phyloP scores from a whole-genome alignment of 1,140 invertebrate species.

The Lepidurus apus region DNA sequence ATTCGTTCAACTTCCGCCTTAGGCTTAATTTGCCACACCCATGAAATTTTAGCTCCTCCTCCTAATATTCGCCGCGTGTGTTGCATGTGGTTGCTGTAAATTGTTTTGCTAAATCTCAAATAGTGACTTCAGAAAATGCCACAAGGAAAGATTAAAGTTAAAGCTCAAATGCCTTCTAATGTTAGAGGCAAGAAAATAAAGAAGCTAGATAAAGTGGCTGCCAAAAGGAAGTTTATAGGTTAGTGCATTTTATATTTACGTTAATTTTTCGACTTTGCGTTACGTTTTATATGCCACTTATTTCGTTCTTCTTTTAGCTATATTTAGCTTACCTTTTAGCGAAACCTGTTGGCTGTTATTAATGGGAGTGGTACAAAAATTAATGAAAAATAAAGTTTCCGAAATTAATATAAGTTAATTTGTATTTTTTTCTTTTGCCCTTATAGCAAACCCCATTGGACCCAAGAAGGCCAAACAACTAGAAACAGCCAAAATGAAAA shows the following conservation, averaged over 20 bases:
- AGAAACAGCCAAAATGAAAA: constrained; percentile 33
- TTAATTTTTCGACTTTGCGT: no score
- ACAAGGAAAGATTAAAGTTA: constrained; percentile 35
- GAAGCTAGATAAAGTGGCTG: constrained; percentile 31
- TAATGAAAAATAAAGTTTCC: no score
- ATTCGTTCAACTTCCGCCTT: background rate
- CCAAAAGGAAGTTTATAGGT: constrained; percentile 28
- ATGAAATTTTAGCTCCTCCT: background rate
- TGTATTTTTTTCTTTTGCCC: background rate
- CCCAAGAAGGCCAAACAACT: constrained; percentile 29
- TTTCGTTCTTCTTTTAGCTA: no score
- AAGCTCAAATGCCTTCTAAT: constrained; percentile 26
- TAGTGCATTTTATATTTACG: background rate
- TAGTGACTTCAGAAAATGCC: constrained; percentile 26
- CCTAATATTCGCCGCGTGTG: background rate
- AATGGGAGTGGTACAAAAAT: no score
- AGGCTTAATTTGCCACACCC: background rate
- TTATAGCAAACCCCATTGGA: constrained; percentile 29
- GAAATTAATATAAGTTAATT: background rate
- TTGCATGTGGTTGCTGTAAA: background rate
- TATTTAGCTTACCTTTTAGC: no score
- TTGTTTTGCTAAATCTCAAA: background rate
- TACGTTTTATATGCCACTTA: background rate
- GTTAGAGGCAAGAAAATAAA: constrained; percentile 33
- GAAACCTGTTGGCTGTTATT: no score